phyloP scores from a whole-genome alignment of 2,113 vertebrate genomes.

The Podilymbus podiceps region DNA sequence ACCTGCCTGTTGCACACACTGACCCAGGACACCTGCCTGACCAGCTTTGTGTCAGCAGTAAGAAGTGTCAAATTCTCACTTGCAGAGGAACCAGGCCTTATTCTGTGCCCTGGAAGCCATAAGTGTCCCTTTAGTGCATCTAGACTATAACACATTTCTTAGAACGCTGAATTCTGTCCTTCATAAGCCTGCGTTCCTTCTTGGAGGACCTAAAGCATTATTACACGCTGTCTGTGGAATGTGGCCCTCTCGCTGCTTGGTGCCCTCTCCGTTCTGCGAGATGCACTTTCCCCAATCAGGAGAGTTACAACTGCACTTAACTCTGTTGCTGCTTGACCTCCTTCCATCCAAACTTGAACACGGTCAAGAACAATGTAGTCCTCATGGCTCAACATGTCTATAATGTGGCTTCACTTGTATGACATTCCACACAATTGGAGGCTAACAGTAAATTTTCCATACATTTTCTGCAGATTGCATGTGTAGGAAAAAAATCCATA shows the following conservation, averaged over 20 bases:
- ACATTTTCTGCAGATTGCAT: not conserved
- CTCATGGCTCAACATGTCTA: not conserved
- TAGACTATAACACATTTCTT: accelerated
- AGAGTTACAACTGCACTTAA: not conserved
- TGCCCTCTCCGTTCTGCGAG: not conserved
- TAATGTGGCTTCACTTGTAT: not conserved
- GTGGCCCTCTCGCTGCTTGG: not conserved
- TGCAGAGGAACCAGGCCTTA: not conserved
- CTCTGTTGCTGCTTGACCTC: not conserved
- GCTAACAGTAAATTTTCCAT: not conserved
- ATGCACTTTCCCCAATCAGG: not conserved
- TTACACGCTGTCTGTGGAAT: accelerated
- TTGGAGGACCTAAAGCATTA: accelerated
- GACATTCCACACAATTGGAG: not conserved
- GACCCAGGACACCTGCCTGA: not conserved
- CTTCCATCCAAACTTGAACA: not conserved
- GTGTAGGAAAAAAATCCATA: not conserved
- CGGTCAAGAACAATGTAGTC: not conserved
- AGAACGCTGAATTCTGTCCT: not conserved
- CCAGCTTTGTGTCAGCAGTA: not conserved
- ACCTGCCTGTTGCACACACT: not conserved
- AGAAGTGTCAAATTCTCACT: not conserved
- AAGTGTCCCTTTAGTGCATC: accelerated
- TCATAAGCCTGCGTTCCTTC: not conserved
- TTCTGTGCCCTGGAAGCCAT: not conserved